phyloP scores from a whole-genome alignment of 2,888 invertebrate species.

The Cinara cedri region DNA sequence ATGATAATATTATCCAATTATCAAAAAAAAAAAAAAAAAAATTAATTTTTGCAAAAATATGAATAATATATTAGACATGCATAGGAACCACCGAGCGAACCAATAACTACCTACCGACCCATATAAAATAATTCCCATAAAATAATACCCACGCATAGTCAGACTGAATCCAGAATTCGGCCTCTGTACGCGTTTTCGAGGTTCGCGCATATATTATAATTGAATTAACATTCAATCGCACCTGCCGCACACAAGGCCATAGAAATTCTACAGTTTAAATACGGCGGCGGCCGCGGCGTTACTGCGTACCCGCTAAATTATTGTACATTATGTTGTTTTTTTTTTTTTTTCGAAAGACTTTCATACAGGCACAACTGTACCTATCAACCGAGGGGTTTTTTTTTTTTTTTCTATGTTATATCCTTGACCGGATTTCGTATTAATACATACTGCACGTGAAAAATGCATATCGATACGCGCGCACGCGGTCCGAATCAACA shows the following conservation, averaged over 20 bases:
- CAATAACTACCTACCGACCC: no score
- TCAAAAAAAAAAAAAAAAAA: no score
- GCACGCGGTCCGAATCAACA: constrained; percentile 40
- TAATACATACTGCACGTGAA: constrained; percentile 36
- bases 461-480: constrained; percentile 1
- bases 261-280: constrained; percentile 28
- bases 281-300: neutral
- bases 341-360: constrained; percentile 49
- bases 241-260: constrained; percentile 14
- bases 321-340: neutral
- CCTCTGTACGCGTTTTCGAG: constrained; percentile 39
- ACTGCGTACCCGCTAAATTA: no score
- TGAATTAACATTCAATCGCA: constrained; percentile 44
- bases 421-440: constrained; percentile 54
- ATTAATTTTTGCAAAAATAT: no score
- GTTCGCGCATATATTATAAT: constrained; percentile 35
- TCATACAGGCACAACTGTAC: constrained; percentile 6
- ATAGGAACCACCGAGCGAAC: no score
- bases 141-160: neutral
- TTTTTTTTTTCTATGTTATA: neutral
- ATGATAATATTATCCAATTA: no score
- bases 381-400: constrained; percentile 6
- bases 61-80: no score
- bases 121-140: no score
- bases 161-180: constrained; percentile 34